Evolutionary conservation across 2,797 vertebrate genomes (phyloP).

Genomic region (Oophaga sylvatica): DNA sequence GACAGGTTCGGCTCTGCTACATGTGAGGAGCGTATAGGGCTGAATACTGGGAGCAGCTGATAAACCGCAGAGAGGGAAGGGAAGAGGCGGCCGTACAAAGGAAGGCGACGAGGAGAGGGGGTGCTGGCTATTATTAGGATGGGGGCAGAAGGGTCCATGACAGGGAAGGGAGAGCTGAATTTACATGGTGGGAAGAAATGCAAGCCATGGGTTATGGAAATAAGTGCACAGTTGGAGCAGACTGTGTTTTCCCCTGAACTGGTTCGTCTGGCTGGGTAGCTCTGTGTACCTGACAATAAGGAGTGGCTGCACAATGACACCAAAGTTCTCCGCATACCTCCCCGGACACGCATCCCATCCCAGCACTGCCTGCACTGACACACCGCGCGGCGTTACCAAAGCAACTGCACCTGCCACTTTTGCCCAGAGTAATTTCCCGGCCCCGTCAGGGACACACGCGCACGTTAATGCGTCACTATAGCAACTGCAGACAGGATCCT

Average conservation of each 20-base stretch:
- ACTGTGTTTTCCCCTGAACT: constrained; percentile 52
- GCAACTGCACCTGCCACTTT: constrained; percentile 16
- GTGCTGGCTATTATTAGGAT: constrained; percentile 7
- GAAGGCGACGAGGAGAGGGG: constrained; percentile 20
- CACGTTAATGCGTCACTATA: constrained; percentile 2
- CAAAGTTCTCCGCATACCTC: neutral
- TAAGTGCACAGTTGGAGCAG: constrained; percentile 28
- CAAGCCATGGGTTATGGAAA: constrained; percentile 25
- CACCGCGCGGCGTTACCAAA: constrained; percentile 8
- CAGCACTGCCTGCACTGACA: neutral
- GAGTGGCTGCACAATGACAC: constrained; percentile 30
- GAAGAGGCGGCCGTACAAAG: constrained; percentile 47
- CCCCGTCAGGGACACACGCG: neutral
- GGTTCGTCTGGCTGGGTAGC: constrained; percentile 51
- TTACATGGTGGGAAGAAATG: neutral
- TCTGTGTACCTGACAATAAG: constrained; percentile 49
- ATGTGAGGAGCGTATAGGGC: neutral
- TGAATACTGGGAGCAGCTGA: constrained; percentile 33
- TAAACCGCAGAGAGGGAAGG: constrained; percentile 34
- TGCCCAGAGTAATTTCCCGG: constrained; percentile 18
- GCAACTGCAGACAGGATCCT: constrained; percentile 1
- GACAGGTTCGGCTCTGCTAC: constrained; percentile 8
- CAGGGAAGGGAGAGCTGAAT: neutral
- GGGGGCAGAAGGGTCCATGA: neutral
- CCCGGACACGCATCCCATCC: neutral